Conservation (phyloP, 2,113 vertebrate genomes). For the Onychostruthus taczanowskii region DNA sequence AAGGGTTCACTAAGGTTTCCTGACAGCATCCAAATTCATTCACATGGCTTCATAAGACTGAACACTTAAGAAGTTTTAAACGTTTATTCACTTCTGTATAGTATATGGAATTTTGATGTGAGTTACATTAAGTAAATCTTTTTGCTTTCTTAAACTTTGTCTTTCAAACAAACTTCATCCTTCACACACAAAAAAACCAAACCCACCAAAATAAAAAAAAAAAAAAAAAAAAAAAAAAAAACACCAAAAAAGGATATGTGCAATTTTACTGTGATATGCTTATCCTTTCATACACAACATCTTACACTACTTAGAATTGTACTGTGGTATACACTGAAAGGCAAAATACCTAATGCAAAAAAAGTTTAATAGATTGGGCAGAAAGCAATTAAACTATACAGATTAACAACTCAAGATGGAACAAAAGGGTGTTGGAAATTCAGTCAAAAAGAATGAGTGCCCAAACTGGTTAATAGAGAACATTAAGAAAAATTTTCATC, state of each 20-base stretch:
- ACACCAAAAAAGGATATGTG: background rate
- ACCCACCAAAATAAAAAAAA: too few relatives aligned
- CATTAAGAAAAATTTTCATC: background rate
- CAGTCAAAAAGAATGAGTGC: background rate
- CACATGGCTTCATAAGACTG: rapidly evolving
- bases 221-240: too few relatives aligned
- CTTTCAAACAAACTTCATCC: background rate
- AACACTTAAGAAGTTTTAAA: background rate
- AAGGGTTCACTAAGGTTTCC: background rate
- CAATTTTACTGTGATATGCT: background rate
- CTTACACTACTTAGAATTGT: background rate
- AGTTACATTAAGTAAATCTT: background rate
- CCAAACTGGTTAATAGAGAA: background rate
- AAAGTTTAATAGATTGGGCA: background rate
- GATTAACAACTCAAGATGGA: background rate
- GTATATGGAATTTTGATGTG: background rate
- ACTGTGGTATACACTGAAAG: background rate
- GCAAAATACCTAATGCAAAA: background rate
- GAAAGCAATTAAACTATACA: background rate
- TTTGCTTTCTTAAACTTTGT: background rate
- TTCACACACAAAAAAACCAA: too few relatives aligned
- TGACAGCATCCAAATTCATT: background rate
- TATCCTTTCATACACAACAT: background rate
- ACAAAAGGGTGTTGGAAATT: background rate
- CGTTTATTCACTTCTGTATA: background rate